phyloP scores from a whole-genome alignment of 2,797 vertebrate species.

The Sorex maritimensis region DNA sequence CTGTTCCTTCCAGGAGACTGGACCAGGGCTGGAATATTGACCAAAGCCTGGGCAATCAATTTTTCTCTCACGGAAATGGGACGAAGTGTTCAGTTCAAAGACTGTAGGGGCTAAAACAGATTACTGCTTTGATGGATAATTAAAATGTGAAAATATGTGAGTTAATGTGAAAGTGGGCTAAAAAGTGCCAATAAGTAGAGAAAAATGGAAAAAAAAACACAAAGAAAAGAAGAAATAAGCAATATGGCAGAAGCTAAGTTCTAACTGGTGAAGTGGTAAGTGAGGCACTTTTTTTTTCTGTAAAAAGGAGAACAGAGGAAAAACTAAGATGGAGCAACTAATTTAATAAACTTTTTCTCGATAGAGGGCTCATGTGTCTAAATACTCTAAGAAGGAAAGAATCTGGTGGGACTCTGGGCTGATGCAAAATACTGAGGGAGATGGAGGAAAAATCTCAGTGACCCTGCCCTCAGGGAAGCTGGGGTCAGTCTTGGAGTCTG shows the following conservation, averaged over 20 bases:
- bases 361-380: background rate
- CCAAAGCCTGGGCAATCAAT: background rate
- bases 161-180: background rate
- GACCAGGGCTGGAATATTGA: background rate
- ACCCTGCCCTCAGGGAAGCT: background rate
- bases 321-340: no score
- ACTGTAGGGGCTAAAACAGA: background rate
- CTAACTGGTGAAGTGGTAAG: background rate
- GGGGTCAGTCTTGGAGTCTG: background rate
- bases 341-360: background rate
- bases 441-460: fast-evolving
- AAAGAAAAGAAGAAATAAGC: background rate
- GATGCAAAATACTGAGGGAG: background rate
- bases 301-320: background rate
- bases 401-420: fast-evolving
- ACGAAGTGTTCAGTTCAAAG: background rate
- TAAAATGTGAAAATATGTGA: background rate
- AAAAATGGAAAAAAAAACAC: background rate
- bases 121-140: background rate
- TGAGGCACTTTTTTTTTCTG: background rate
- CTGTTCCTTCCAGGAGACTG: background rate
- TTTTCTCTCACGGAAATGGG: background rate
- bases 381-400: background rate
- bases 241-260: background rate
- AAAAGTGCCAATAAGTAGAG: background rate